Percentiles rank a stretch among this genome's conserved stretches.
These are phyloP conservation scores for Prenolepis imparis DNA, from an alignment of 2,888 invertebrate species.

Conservation along the genomic window DNA sequence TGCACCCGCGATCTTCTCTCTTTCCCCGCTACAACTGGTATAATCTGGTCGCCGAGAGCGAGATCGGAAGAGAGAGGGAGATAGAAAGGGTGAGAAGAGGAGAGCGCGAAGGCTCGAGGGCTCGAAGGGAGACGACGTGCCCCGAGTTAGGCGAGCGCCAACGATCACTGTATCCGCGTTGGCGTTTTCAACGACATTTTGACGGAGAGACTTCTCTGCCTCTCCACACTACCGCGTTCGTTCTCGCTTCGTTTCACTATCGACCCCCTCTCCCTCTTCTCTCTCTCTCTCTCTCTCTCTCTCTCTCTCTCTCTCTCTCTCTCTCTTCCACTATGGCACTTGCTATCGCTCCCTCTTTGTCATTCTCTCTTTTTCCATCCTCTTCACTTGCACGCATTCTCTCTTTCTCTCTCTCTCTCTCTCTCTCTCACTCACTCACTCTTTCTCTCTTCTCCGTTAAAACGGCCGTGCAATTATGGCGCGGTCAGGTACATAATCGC, in stretches of 20 bases:
- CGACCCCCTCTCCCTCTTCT: slow-evolving; percentile 47
- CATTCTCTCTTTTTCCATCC: too few species aligned
- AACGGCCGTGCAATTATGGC: slow-evolving; percentile 64
- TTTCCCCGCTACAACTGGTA: slow-evolving; percentile 53
- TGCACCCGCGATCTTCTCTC: slow-evolving; percentile 72
- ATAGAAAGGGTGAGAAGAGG: slow-evolving; percentile 31
- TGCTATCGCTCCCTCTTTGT: too few species aligned
- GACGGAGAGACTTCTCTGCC: slow-evolving; percentile 77
- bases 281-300: slow-evolving; percentile 32
- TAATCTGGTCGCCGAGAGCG: slow-evolving; percentile 37
- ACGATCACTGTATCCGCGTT: slow-evolving; percentile 82
- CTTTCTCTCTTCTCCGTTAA: slow-evolving; percentile 52
- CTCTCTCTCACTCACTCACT: too few species aligned
- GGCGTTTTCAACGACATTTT: slow-evolving; percentile 84
- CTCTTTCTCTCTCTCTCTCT: slow-evolving; percentile 43
- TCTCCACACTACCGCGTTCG: slow-evolving; percentile 52
- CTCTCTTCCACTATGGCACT: neutral
- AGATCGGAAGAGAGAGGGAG: slow-evolving; percentile 23
- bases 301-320: slow-evolving; percentile 41
- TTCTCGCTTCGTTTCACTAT: slow-evolving; percentile 64
- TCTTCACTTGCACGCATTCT: too few species aligned
- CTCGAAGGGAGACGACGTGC: slow-evolving; percentile 61
- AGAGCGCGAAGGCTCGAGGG: slow-evolving; percentile 22
- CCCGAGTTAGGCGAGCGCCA: slow-evolving; percentile 68
- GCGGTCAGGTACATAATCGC: slow-evolving; percentile 63